Percentiles rank a stretch among this genome's conserved stretches.
phyloP scores from a whole-genome alignment of 2,888 invertebrate species.

The Coleophora flavipennella region DNA sequence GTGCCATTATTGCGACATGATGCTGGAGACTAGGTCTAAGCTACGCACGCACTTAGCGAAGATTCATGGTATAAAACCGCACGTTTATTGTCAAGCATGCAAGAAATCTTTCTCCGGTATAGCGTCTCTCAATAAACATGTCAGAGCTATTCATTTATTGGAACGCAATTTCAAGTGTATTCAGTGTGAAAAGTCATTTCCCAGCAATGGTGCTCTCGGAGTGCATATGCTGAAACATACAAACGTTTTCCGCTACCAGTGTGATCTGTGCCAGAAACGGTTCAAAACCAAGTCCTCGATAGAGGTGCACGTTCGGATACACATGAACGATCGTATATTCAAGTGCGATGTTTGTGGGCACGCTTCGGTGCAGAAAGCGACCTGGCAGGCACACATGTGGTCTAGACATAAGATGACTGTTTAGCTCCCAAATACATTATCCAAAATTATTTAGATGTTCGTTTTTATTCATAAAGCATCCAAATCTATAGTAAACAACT shows the following conservation, averaged over 20 bases:
- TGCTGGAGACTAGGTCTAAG: not conserved
- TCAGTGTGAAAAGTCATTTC: constrained; percentile 17
- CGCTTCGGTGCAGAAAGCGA: not conserved
- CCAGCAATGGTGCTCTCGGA: constrained; percentile 33
- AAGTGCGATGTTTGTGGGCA: constrained; percentile 7
- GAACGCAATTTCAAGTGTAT: constrained; percentile 22
- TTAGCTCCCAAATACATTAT: not conserved
- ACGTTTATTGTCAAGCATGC: constrained; percentile 26
- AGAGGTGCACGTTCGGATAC: constrained; percentile 31
- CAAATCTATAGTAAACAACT: no score
- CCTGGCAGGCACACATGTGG: constrained; percentile 2
- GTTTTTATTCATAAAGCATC: no score
- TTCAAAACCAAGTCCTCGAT: constrained; percentile 26
- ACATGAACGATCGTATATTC: constrained; percentile 22
- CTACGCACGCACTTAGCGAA: not conserved
- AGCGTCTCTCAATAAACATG: constrained; percentile 22
- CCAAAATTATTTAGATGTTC: no score
- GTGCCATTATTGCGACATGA: not conserved
- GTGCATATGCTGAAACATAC: constrained; percentile 49
- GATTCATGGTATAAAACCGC: not conserved
- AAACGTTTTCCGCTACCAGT: constrained; percentile 33
- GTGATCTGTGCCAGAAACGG: constrained; percentile 40
- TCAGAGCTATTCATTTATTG: constrained; percentile 36
- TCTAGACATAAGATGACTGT: not conserved
- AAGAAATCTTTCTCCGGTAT: constrained; percentile 23